Evolutionary conservation across 2,888 invertebrate genomes (phyloP).

Genomic region (Siphlonurus alternatus): DNA sequence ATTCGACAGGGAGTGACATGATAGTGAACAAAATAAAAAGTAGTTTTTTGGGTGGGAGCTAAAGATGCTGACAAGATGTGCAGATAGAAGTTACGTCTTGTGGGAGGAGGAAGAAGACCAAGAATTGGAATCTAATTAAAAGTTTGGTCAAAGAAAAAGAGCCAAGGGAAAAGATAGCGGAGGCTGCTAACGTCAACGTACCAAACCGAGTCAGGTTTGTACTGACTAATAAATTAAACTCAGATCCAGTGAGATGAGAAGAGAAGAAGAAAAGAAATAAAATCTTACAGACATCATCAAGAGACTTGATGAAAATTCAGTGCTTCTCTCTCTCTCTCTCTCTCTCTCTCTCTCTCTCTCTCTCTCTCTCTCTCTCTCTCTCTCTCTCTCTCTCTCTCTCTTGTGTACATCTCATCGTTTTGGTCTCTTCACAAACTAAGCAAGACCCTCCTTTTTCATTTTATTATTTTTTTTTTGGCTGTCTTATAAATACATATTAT

Average conservation of each 20-base stretch:
- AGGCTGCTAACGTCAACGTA: background rate
- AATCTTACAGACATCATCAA: background rate
- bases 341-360: background rate
- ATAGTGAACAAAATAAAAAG: too few species aligned
- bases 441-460: background rate
- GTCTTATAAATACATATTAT: too few species aligned
- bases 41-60: too few species aligned
- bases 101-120: background rate
- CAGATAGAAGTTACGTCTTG: too few species aligned
- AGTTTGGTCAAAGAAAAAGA: background rate
- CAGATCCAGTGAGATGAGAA: background rate
- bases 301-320: background rate
- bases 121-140: background rate
- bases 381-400: background rate
- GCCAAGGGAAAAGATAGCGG: background rate
- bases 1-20: too few species aligned
- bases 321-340: background rate
- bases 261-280: background rate
- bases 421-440: too few species aligned
- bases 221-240: background rate
- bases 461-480: background rate
- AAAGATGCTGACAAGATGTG: too few species aligned
- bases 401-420: background rate
- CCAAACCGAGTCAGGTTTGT: background rate
- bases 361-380: background rate